A percentile compares a stretch with the other conserved stretches of the same genome.
These are phyloP conservation scores for Myrmecobius fasciatus DNA, from an alignment of 2,113 vertebrate genomes.

Conservation along the genomic window DNA sequence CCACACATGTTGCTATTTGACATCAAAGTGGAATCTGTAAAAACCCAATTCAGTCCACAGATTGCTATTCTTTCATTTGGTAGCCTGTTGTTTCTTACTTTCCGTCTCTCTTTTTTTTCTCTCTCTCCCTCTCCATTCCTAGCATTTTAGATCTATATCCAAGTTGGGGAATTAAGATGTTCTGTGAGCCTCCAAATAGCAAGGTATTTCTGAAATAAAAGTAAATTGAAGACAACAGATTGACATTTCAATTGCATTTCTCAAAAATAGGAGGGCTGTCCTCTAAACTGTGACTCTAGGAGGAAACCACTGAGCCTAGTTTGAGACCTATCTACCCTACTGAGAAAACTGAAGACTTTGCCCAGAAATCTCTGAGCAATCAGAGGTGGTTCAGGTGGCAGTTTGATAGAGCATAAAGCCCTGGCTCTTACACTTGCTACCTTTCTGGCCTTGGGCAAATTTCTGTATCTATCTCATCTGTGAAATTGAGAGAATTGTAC, in stretches of 20 bases:
- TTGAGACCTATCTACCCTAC: neutral
- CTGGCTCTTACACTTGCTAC: neutral
- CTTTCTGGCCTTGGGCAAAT: neutral
- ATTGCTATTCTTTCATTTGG: constrained; percentile 3
- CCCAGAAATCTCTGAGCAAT: neutral
- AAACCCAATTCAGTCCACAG: neutral
- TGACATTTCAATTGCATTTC: neutral
- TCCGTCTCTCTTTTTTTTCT: neutral
- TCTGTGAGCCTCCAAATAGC: neutral
- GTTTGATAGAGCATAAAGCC: neutral
- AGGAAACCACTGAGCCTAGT: neutral
- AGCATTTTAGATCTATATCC: neutral
- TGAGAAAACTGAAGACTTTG: neutral
- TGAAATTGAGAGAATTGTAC: neutral
- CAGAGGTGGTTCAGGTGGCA: neutral
- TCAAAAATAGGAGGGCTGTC: neutral
- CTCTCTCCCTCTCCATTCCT: too few relatives aligned
- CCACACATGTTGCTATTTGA: constrained; percentile 23
- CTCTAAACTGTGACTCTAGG: neutral
- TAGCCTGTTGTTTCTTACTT: constrained; percentile 12
- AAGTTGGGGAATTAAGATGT: neutral
- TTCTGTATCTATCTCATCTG: neutral
- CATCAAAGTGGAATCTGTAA: constrained; percentile 20
- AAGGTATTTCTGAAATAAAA: neutral
- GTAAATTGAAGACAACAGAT: neutral